Base-by-base conservation (phyloP, 1,140 invertebrate species). In the honey bee (Apis mellifera) region DNA sequence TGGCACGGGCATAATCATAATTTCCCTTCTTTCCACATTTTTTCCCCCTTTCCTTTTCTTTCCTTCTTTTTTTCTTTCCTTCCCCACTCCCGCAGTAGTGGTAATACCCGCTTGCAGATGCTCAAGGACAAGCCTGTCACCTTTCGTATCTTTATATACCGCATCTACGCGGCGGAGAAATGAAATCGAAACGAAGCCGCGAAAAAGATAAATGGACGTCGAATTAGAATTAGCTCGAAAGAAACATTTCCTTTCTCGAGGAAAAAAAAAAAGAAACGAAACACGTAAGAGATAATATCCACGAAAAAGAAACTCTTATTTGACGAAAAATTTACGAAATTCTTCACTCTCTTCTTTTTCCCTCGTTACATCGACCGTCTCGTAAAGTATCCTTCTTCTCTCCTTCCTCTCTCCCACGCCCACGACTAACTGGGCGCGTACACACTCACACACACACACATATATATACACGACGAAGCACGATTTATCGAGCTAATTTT, bases 401-500 rank as follows among this genome's bases (percentile, higher is more conserved):
- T 55, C 19, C 68, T n/a, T n/a, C n/a, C 59, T 21, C 26, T n/a
- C 78, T 76, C 79, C 64, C 62, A 76, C 79, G 79, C 73, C 32
- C 66, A 12, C 42, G 17, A 42, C 32, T 68, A 48, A 65, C 62
- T 32, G 48, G 8, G 9, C 13, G 50, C n/a, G 12, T 15, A 42
- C 19, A 48, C 7, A 50, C 32, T n/a, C n/a, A 13, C 1, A 26
- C 1, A 26, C 7, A 42, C 7, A 42, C 7, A 42, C 4, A 7
- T 42, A 23, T 15, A 17, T 32, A n/a, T 57, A 52, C 65, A 3
- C 55, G 11, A 19, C 23, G 52, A 54, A 9, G 48, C 12, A 70
- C 64, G 90, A 90, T 92, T 91, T 90, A 92, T 90, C 84, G 86
- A 78, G 82, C 86, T 91, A 90, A 92, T 91, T 92, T 92, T 82